Evolutionary conservation across 1,140 invertebrate genomes (phyloP).

Genomic region (Drosophila bifasciata): DNA sequence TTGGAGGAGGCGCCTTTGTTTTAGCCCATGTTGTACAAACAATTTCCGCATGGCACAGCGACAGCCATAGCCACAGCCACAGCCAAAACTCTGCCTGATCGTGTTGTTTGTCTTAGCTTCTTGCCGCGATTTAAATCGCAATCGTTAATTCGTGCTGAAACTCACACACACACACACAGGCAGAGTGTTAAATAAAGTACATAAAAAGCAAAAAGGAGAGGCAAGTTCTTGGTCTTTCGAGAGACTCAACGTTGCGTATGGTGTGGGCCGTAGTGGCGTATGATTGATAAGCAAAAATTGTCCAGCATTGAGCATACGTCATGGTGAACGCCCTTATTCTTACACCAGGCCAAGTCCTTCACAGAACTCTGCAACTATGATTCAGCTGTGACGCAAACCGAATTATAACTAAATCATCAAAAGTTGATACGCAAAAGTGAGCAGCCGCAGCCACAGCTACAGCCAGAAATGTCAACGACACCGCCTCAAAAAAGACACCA

Average conservation of each 20-base stretch:
- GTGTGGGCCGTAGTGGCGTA: constrained; percentile 62
- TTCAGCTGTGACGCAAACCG: constrained; percentile 66
- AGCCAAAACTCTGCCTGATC: constrained; percentile 35
- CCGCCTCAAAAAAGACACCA: constrained; percentile 45
- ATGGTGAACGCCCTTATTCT: constrained; percentile 55
- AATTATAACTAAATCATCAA: constrained; percentile 45
- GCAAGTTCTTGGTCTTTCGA: constrained; percentile 56
- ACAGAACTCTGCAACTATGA: constrained; percentile 62
- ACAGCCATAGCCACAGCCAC: constrained; percentile 30
- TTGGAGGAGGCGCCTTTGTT: constrained; percentile 51
- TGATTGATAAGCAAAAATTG: constrained; percentile 77
- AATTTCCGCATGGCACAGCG: constrained; percentile 73
- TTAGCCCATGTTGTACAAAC: constrained; percentile 59
- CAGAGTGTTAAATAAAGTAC: constrained; percentile 8
- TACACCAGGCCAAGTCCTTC: constrained; percentile 52
- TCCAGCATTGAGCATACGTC: constrained; percentile 52
- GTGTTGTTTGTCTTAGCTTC: constrained; percentile 55
- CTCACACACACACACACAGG: constrained; percentile 43
- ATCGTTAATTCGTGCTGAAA: constrained; percentile 75
- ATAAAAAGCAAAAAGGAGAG: constrained; percentile 41
- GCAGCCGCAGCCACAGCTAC: too few species aligned
- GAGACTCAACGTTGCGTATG: constrained; percentile 13
- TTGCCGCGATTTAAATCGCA: constrained; percentile 62
- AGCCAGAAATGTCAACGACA: constrained; percentile 64
- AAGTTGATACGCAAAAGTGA: constrained; percentile 35